phyloP scores from a whole-genome alignment of 2,113 vertebrate genomes.

The Gorsachius goisagi region DNA sequence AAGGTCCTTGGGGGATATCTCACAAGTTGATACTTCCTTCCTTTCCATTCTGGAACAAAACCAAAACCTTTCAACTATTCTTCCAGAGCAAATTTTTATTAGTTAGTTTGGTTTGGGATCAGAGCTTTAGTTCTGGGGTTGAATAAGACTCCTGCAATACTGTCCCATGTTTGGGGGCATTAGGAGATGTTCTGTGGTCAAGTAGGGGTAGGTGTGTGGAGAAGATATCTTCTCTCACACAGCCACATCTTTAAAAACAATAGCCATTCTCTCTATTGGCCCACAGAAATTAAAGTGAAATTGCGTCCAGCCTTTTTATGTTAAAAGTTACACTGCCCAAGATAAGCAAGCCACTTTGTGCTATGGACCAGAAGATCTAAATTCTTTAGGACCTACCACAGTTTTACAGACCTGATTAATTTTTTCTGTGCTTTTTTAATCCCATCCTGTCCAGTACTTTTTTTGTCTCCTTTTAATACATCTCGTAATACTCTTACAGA shows the following conservation, averaged over 20 bases:
- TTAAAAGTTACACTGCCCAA: not conserved
- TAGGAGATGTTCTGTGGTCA: not conserved
- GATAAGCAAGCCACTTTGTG: not conserved
- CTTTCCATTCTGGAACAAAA: not conserved
- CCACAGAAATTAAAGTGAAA: not conserved
- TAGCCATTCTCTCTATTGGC: not conserved
- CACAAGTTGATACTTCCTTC: not conserved
- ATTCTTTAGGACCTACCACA: not conserved
- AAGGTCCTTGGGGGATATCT: not conserved
- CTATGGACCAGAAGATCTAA: not conserved
- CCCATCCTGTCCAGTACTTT: too few species aligned
- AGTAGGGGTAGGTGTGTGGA: not conserved
- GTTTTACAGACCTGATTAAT: not conserved
- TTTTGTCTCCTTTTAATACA: not conserved
- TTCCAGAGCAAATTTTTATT: not conserved
- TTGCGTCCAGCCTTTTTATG: not conserved
- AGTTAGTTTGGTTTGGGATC: not conserved
- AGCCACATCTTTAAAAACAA: not conserved
- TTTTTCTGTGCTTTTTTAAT: not conserved
- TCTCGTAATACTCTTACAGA: not conserved
- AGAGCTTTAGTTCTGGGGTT: not conserved
- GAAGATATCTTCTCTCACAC: not conserved
- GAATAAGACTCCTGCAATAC: not conserved
- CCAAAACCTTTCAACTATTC: not conserved
- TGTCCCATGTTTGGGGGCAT: not conserved